A percentile compares a stretch with the other conserved stretches of the same genome.
Conservation (phyloP, 2,888 invertebrate genomes). For the Agrotis exclamationis region DNA sequence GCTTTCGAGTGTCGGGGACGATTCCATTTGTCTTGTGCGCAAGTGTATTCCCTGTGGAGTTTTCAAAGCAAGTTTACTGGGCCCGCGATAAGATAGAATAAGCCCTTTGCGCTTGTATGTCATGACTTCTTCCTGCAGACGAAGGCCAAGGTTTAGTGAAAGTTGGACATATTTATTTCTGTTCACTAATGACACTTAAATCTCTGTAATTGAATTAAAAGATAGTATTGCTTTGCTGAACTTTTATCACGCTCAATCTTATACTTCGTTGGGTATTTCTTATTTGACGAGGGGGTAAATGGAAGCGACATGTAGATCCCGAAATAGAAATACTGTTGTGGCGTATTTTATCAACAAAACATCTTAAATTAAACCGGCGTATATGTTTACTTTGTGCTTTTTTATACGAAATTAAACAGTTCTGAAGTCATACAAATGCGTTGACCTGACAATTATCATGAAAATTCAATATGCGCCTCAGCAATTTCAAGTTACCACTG, state of each 20-base stretch:
- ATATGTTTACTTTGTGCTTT: conserved; percentile 3
- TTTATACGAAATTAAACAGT: conserved; percentile 12
- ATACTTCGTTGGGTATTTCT: neutral
- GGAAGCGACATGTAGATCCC: neutral
- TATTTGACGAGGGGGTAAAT: conserved; percentile 1
- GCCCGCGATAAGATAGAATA: conserved; percentile 84
- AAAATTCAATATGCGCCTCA: conserved; percentile 27
- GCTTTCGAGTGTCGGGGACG: conserved; percentile 74
- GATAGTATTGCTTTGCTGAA: neutral
- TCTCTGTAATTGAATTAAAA: conserved; percentile 45
- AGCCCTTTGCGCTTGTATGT: conserved; percentile 84
- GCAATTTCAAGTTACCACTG: conserved; percentile 10
- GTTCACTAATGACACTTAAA: conserved; percentile 41
- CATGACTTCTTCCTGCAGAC: conserved; percentile 77
- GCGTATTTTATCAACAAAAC: conserved; percentile 27
- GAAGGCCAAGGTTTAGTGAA: conserved; percentile 64
- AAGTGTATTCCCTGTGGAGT: conserved; percentile 83
- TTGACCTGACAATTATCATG: conserved; percentile 1
- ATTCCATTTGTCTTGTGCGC: conserved; percentile 84
- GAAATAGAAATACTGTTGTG: conserved; percentile 12
- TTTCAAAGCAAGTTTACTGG: conserved; percentile 85
- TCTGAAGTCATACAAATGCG: neutral
- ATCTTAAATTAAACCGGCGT: conserved; percentile 15
- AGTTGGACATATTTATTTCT: conserved; percentile 64
- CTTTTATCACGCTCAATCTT: conserved; percentile 21